A percentile compares a stretch with the other conserved stretches of the same genome.
Evolutionary conservation across 1,140 invertebrate genomes (phyloP).

Genomic region (Bombus difficillimus): DNA sequence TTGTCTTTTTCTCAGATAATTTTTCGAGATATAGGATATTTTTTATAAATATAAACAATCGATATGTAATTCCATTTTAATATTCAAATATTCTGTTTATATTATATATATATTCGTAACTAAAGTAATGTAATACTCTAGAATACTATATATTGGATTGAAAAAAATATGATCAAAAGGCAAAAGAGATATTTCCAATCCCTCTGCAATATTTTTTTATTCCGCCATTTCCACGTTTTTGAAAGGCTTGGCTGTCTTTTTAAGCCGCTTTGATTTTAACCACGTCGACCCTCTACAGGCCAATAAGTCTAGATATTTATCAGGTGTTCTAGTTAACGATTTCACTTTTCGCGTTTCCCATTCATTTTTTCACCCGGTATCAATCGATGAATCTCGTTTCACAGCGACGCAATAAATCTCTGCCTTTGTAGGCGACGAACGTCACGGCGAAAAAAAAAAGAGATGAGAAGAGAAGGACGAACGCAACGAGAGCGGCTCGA

Average conservation of each 20-base stretch:
- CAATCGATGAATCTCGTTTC: slow-evolving; percentile 35
- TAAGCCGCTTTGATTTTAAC: too few relatives aligned
- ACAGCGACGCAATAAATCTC: slow-evolving; percentile 47
- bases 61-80: too few relatives aligned
- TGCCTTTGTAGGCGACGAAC: background rate
- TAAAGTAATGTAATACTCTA: too few relatives aligned
- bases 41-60: too few relatives aligned
- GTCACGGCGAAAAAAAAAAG: background rate
- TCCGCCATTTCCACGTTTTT: background rate
- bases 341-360: slow-evolving; percentile 1
- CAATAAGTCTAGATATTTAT: background rate
- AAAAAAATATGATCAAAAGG: background rate
- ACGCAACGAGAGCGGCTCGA: background rate
- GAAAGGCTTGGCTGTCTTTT: too few relatives aligned
- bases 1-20: too few relatives aligned
- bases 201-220: background rate
- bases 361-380: slow-evolving; percentile 36
- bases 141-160: background rate
- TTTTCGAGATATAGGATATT: too few relatives aligned
- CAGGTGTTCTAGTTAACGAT: background rate
- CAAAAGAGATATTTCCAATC: background rate
- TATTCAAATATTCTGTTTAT: too few relatives aligned
- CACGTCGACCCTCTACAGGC: background rate
- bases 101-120: too few relatives aligned
- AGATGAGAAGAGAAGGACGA: background rate